Base-by-base conservation (phyloP, 2,888 invertebrate species). In the Epirrhoe tristata region DNA sequence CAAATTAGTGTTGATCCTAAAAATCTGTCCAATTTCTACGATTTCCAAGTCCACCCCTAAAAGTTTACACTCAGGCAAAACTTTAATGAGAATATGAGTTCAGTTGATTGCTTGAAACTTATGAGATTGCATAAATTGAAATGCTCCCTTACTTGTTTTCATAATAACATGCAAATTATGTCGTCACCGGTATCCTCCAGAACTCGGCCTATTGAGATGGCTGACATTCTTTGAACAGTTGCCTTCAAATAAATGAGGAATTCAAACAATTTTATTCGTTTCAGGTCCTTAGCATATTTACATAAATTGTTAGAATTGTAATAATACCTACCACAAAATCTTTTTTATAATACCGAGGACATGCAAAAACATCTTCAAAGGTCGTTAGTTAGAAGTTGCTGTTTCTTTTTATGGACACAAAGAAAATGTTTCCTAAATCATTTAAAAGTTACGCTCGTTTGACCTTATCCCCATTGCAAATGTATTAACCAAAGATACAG, bases 111-210 rank as follows among this genome's bases (percentile, higher is more conserved):
- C 76, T 74, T 66, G 63, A 73, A 74, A 75, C 76, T 77, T 76
- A 79, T 77, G 75, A 81, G 77, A 74, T 77, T 75, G 69, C 72
- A 75, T 43, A 80, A 82, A 83, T 81, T 83, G 80, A 82, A 83
- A 79, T 78, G 74, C 73, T 76, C 75, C 74, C 64, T 72, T 74
- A 74, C 75, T 81, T 78, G 75, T 79, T 75, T 75, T 59, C 70
- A 70, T 81, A 82, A 83, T 82, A 77, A 77, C 74, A 83, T 84
- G 84, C 77, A 84, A 84, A 84, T 84, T 79, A 77, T 77, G 73
- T 76, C 72, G 68, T 78, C 60, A 58, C 67, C 67, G 67, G 66
- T 74, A 68, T 73, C 78, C 68, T 68, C 70, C 53, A 60, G 17
- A 31, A 39, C 12, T n/a, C 17, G 43, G 58, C 16, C 36, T 17